A percentile compares a stretch with the other conserved stretches of the same genome.
phyloP scores from a whole-genome alignment of 2,113 vertebrate genomes.

The Tapirus terrestris region DNA sequence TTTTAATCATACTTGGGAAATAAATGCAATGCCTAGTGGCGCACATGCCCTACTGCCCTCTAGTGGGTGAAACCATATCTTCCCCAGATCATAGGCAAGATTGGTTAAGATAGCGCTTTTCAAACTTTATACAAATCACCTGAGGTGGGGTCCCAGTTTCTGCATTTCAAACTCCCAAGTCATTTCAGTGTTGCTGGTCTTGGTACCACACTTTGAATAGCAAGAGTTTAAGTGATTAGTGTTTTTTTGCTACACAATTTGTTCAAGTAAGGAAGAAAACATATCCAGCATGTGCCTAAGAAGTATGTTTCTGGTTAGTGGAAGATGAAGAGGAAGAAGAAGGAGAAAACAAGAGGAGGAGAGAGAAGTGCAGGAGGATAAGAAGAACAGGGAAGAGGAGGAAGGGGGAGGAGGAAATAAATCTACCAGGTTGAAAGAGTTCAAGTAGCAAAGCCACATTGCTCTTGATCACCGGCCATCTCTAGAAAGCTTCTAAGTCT shows the following conservation, averaged over 20 bases:
- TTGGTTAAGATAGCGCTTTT: neutral
- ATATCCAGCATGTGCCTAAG: neutral
- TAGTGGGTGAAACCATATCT: constrained; percentile 70
- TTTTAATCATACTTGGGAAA: constrained; percentile 20
- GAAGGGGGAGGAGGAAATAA: neutral
- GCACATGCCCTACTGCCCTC: constrained; percentile 63
- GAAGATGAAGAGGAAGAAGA: neutral
- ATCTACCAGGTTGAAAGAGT: neutral
- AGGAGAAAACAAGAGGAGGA: neutral
- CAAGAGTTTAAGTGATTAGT: neutral
- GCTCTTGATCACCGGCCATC: neutral
- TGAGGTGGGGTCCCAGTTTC: neutral
- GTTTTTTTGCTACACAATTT: neutral
- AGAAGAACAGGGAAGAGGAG: neutral
- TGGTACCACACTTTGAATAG: neutral
- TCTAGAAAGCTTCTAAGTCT: neutral
- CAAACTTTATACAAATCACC: neutral
- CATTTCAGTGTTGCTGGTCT: neutral
- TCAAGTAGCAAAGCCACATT: neutral
- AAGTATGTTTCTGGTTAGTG: constrained; percentile 23
- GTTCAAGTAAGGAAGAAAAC: neutral
- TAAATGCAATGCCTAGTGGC: neutral
- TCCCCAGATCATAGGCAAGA: neutral
- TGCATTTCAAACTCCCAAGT: neutral
- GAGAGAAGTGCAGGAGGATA: neutral